phyloP scores from a whole-genome alignment of 2,113 vertebrate genomes.

The Hypanus sabinus region DNA sequence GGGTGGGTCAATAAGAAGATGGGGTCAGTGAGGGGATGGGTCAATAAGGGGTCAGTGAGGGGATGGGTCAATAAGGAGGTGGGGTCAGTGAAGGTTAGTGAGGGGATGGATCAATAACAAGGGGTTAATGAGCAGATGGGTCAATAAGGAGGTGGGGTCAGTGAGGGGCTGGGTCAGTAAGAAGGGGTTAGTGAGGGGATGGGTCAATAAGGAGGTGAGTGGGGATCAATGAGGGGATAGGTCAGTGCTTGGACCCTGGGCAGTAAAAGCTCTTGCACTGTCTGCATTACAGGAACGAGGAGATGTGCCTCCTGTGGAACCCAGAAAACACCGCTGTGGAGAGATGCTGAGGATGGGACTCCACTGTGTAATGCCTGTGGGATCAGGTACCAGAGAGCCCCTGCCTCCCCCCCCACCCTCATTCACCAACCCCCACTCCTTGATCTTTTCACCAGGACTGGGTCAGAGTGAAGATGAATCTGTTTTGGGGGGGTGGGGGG shows the following conservation, averaged over 20 bases:
- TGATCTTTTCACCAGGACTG: neutral
- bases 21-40: neutral
- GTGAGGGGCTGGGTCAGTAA: no score
- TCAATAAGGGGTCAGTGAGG: neutral
- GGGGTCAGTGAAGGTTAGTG: no score
- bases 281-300: slow-evolving; percentile 52
- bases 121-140: no score
- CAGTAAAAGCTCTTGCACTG: neutral
- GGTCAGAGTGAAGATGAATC: no score
- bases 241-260: no score
- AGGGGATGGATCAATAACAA: no score
- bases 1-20: neutral
- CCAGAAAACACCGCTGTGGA: slow-evolving; percentile 77
- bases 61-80: no score
- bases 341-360: slow-evolving; percentile 80
- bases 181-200: no score
- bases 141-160: no score
- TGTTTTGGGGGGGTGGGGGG: no score
- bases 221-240: no score
- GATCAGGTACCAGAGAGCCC: slow-evolving; percentile 62
- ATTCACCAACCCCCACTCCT: neutral
- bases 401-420: neutral
- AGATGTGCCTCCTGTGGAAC: slow-evolving; percentile 77
- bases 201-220: no score
- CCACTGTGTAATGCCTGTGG: slow-evolving; percentile 79